These are phyloP conservation scores for Pycnonotus jocosus DNA, from an alignment of 2,113 vertebrate genomes.

Conservation along the genomic window DNA sequence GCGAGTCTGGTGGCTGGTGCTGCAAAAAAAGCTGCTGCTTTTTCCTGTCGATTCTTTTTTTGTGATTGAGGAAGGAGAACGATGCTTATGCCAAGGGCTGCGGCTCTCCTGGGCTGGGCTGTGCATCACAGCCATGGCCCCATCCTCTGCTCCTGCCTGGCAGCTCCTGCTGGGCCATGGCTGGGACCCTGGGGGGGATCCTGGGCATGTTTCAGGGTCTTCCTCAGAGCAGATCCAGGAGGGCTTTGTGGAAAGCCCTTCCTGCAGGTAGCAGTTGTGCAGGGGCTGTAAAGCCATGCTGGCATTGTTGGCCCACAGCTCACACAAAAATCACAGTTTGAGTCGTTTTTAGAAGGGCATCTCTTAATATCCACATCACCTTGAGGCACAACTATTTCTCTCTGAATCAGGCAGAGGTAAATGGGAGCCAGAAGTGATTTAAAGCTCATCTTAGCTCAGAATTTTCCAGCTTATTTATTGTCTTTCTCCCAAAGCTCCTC, in stretches of 20 bases:
- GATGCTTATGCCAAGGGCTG: fast-evolving
- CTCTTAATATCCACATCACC: background rate
- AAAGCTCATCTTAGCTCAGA: conserved; percentile 43
- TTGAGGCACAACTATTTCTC: background rate
- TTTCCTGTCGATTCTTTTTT: background rate
- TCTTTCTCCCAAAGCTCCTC: conserved; percentile 21
- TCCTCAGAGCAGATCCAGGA: background rate
- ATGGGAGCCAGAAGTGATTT: conserved; percentile 30
- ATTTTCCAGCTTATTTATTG: conserved; percentile 44
- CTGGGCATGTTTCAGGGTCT: fast-evolving
- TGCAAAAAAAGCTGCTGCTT: background rate
- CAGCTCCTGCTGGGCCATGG: background rate
- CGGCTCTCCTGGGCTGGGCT: background rate
- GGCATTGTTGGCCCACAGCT: background rate
- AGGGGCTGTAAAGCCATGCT: background rate
- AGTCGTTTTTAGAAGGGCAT: background rate
- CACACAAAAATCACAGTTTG: fast-evolving
- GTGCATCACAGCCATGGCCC: fast-evolving
- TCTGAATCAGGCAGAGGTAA: background rate
- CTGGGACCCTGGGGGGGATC: fast-evolving
- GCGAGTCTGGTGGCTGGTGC: background rate
- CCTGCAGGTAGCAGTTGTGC: background rate
- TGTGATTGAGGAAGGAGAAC: background rate
- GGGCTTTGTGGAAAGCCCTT: background rate
- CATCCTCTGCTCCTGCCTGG: background rate